Conservation (phyloP, 2,888 invertebrate species). For the Aelia acuminata region DNA sequence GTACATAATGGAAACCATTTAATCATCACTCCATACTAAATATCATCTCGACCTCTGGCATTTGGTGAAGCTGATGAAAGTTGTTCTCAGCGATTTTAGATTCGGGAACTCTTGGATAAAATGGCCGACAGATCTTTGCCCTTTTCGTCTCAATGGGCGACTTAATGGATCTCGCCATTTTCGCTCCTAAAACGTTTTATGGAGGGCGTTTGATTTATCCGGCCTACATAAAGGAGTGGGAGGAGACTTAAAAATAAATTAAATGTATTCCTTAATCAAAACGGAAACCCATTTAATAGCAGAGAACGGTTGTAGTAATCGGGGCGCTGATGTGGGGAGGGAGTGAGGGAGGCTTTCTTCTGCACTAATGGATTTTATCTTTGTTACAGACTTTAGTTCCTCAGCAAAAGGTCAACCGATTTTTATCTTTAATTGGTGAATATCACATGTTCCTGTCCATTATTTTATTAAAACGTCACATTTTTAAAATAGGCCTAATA, state of each 20-base stretch:
- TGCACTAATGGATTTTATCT: background rate
- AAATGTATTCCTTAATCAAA: slow-evolving; percentile 21
- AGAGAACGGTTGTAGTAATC: background rate
- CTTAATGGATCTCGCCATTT: slow-evolving; percentile 21
- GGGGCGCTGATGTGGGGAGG: background rate
- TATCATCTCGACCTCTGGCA: background rate
- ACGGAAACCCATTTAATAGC: background rate
- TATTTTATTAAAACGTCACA: too few relatives aligned
- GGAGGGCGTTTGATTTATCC: background rate
- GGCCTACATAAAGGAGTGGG: background rate
- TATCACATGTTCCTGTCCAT: too few relatives aligned
- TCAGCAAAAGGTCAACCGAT: background rate
- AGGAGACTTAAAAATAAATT: slow-evolving; percentile 11
- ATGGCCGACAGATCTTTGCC: background rate
- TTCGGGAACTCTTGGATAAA: background rate
- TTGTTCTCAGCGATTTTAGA: background rate
- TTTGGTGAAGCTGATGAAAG: background rate
- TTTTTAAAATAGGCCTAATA: too few relatives aligned
- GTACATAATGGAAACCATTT: background rate
- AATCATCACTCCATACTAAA: background rate
- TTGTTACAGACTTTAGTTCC: background rate
- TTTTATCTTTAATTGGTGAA: background rate
- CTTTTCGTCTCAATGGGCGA: background rate
- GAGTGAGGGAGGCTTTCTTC: background rate
- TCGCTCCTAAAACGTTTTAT: slow-evolving; percentile 10